Evolutionary conservation across 2,888 invertebrate genomes (phyloP).

Genomic region (Orthonychiurus folsomi): DNA sequence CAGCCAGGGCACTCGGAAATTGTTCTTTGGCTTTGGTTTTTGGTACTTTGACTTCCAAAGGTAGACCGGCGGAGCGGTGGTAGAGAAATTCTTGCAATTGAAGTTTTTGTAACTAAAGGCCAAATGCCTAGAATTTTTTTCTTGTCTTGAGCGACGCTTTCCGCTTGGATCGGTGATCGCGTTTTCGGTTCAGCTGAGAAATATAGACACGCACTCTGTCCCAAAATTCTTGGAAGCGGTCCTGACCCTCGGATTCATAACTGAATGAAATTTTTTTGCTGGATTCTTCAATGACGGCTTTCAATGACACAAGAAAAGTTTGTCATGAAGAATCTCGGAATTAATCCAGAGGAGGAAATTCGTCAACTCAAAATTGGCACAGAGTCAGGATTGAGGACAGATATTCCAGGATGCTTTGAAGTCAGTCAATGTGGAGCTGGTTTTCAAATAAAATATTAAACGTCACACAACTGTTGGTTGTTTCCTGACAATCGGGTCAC

Average conservation of each 20-base stretch:
- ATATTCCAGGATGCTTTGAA: not conserved
- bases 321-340: not conserved
- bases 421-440: not conserved
- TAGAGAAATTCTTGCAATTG: too few relatives aligned
- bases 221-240: not conserved
- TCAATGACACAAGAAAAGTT: not conserved
- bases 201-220: not conserved
- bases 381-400: not conserved
- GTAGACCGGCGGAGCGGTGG: too few relatives aligned
- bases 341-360: not conserved
- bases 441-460: not conserved
- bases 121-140: too few relatives aligned
- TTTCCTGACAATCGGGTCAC: too few relatives aligned
- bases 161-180: not conserved
- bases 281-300: not conserved
- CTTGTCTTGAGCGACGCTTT: too few relatives aligned
- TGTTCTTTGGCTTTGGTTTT: too few relatives aligned
- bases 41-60: too few relatives aligned
- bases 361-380: not conserved
- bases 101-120: too few relatives aligned
- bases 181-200: not conserved
- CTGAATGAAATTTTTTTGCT: not conserved
- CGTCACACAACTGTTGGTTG: not conserved
- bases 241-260: too few relatives aligned
- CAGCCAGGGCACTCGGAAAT: too few relatives aligned